Conservation (phyloP, 2,113 vertebrate genomes). For the Cercocebus atys region DNA sequence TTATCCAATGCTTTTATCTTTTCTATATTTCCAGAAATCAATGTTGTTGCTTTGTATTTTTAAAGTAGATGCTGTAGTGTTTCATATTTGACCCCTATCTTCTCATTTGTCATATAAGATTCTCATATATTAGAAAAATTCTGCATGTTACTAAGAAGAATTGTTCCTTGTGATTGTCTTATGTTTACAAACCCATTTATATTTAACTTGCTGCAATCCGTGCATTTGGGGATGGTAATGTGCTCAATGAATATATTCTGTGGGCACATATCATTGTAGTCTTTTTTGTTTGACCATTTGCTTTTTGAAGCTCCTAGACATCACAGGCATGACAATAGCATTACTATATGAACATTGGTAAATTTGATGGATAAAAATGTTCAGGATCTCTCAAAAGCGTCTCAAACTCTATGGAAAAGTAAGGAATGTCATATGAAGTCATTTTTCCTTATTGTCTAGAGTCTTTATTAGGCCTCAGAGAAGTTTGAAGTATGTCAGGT, state of each 20-base stretch:
- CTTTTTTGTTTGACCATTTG: neutral
- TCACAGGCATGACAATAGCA: neutral
- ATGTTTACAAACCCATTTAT: neutral
- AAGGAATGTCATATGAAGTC: neutral
- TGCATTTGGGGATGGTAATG: neutral
- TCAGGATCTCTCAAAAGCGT: neutral
- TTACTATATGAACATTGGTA: neutral
- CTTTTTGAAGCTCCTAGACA: neutral
- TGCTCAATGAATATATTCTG: neutral
- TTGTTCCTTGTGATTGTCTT: neutral
- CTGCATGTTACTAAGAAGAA: neutral
- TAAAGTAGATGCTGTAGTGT: neutral
- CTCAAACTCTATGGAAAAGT: neutral
- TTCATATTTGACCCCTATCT: neutral
- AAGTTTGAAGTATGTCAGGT: neutral
- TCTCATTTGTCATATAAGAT: neutral
- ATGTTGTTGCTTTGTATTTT: neutral
- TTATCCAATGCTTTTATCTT: neutral
- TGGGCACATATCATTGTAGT: neutral
- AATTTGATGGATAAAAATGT: neutral
- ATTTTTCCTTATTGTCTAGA: neutral
- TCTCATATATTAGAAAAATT: neutral
- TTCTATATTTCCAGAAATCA: constrained; percentile 1
- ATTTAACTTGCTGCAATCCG: neutral
- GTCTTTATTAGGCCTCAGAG: neutral